These are phyloP conservation scores for Amiota communis DNA, from an alignment of 2,888 invertebrate genomes.

Conservation along the genomic window DNA sequence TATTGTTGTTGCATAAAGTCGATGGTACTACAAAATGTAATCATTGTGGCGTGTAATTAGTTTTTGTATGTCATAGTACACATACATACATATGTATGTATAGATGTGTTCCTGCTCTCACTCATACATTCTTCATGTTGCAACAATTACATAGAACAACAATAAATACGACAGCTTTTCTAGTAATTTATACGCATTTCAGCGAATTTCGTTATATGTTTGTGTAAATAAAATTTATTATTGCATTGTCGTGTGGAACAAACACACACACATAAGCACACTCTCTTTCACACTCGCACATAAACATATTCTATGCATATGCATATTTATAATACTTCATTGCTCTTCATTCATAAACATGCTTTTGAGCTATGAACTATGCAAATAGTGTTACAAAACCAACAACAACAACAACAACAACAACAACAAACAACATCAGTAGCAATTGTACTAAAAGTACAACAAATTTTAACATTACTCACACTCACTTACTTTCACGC, in stretches of 20 bases:
- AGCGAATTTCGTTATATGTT: background rate
- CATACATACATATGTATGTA: conserved; percentile 27
- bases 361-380: background rate
- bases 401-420: conserved; percentile 3
- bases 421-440: conserved; percentile 26
- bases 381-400: conserved; percentile 2
- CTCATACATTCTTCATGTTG: background rate
- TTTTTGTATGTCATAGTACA: conserved; percentile 50
- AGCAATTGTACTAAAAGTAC: conserved; percentile 15
- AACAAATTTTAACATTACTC: background rate
- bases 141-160: background rate
- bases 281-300: background rate
- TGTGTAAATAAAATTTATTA: conserved; percentile 53
- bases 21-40: conserved; percentile 59
- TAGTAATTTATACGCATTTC: conserved; percentile 15
- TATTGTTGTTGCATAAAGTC: conserved; percentile 33
- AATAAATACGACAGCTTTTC: background rate
- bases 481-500: too few relatives aligned
- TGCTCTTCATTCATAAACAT: too few relatives aligned
- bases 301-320: background rate
- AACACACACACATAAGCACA: conserved; percentile 21
- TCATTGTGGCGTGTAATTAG: conserved; percentile 66
- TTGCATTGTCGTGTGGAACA: conserved; percentile 42
- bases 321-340: too few relatives aligned
- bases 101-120: conserved; percentile 14